phyloP scores from a whole-genome alignment of 2,888 invertebrate species.

The Xanthorhoe designata region DNA sequence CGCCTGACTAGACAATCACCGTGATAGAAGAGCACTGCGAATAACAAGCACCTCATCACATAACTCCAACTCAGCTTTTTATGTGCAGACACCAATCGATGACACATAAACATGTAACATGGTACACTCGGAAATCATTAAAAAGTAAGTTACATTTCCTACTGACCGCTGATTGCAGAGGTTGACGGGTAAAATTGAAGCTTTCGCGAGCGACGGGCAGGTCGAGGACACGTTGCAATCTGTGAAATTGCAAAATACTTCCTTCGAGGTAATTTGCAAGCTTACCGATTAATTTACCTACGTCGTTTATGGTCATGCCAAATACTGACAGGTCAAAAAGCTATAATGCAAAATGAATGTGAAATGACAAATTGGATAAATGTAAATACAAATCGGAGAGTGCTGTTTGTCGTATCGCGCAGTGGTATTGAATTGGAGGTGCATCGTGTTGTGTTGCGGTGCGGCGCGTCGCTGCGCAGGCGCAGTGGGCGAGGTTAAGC shows the following conservation, averaged over 20 bases:
- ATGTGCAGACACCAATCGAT: slow-evolving; percentile 19
- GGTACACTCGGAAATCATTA: slow-evolving; percentile 45
- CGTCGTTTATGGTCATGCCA: slow-evolving; percentile 24
- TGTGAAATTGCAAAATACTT: slow-evolving; percentile 46
- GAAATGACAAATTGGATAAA: slow-evolving; percentile 45
- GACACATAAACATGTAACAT: slow-evolving; percentile 30
- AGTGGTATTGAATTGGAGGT: slow-evolving; percentile 38
- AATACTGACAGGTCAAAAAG: slow-evolving; percentile 31
- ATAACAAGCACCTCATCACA: slow-evolving; percentile 31
- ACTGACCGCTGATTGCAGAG: slow-evolving; percentile 42
- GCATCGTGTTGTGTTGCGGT: slow-evolving; percentile 52
- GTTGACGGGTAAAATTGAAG: slow-evolving; percentile 47
- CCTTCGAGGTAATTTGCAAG: slow-evolving; percentile 44
- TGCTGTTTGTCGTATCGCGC: slow-evolving; percentile 37
- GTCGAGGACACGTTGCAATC: slow-evolving; percentile 41
- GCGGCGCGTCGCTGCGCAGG: slow-evolving; percentile 55
- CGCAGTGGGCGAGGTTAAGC: slow-evolving; percentile 85
- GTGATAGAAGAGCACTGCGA: slow-evolving; percentile 32
- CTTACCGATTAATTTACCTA: slow-evolving; percentile 25
- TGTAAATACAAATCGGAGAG: slow-evolving; percentile 40
- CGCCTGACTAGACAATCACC: slow-evolving; percentile 44
- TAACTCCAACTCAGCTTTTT: slow-evolving; percentile 30
- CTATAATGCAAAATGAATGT: slow-evolving; percentile 33
- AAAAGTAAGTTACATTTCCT: slow-evolving; percentile 44
- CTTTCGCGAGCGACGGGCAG: slow-evolving; percentile 43